Evolutionary conservation across 2,888 invertebrate species (phyloP), one percentile per base, ranked within the genome.

Genomic region (Iselma pallidipennis): DNA sequence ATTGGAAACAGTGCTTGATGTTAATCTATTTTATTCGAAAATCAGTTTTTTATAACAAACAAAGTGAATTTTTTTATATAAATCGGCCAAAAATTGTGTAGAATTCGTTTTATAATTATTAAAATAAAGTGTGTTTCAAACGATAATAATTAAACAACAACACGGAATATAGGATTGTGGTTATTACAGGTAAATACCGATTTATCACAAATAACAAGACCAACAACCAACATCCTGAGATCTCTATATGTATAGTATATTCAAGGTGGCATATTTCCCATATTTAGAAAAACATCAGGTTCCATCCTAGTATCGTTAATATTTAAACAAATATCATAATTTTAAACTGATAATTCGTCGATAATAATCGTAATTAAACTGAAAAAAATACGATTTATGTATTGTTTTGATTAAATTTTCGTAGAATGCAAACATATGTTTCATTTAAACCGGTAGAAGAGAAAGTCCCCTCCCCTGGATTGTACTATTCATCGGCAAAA

Each of bases 341-440:
- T n/a, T n/a, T n/a, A n/a, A n/a, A n/a, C n/a, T n/a, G n/a, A n/a
- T n/a, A n/a, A n/a, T n/a, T n/a, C n/a, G n/a, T n/a, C n/a, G n/a
- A n/a, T n/a, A n/a, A n/a, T n/a, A n/a, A n/a, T n/a, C n/a, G n/a
- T n/a, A n/a, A n/a, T n/a, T n/a, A n/a, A n/a, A n/a, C n/a, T n/a
- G n/a, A n/a, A n/a, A n/a, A 45, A 45, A 21, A 21, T 12, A 9
- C 4, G 45, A 4, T 21, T 45, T 3, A 12, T 45, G 12, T 19
- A 3, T 10, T 19, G 21, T 45, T 21, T 45, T 33, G 56, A 49
- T 60, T 45, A 54, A 60, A 64, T 64, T 64, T 60, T 55, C 57
- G n/a, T 49, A 64, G 57, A 64, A 57, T 60, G 57, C 61, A 61
- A 64, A 64, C 64, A 64, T 64, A 64, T 64, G 64, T 61, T 64